Conservation (phyloP, 1,140 invertebrate genomes). For the Dendrolimus punctatus region DNA sequence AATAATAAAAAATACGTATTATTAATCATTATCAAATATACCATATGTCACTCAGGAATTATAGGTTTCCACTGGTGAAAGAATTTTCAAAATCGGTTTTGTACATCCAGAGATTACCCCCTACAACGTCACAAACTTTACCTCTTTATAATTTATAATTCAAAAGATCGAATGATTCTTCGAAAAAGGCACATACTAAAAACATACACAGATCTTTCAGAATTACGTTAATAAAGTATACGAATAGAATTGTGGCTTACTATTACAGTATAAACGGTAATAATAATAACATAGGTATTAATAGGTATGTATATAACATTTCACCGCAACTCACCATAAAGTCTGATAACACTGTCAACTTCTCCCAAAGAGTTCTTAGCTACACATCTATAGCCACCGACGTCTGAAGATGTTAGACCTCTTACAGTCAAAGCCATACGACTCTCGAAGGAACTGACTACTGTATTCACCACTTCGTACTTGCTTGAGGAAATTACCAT, state of each 20-base stretch:
- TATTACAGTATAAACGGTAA: neutral
- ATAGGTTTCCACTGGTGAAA: no score
- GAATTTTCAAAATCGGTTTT: no score
- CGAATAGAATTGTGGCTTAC: slow-evolving; percentile 1
- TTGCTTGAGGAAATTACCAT: slow-evolving; percentile 88
- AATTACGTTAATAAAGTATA: neutral
- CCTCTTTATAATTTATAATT: no score
- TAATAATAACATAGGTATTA: neutral
- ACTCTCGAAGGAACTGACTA: slow-evolving; percentile 85
- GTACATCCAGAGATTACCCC: no score
- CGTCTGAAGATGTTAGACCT: slow-evolving; percentile 84
- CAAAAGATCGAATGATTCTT: no score
- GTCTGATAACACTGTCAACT: slow-evolving; percentile 88
- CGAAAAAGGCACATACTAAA: no score
- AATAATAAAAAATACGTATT: no score
- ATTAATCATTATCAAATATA: no score
- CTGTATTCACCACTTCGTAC: slow-evolving; percentile 83
- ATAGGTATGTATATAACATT: neutral
- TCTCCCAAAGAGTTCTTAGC: slow-evolving; percentile 94
- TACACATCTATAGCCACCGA: slow-evolving; percentile 90
- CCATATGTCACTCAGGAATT: no score
- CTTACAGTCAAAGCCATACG: slow-evolving; percentile 88
- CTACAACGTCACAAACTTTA: no score
- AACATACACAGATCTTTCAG: no score
- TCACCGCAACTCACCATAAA: slow-evolving; percentile 81